These are phyloP conservation scores for Spilogale gracilis DNA, from an alignment of 2,113 vertebrate species.

Conservation along the genomic window DNA sequence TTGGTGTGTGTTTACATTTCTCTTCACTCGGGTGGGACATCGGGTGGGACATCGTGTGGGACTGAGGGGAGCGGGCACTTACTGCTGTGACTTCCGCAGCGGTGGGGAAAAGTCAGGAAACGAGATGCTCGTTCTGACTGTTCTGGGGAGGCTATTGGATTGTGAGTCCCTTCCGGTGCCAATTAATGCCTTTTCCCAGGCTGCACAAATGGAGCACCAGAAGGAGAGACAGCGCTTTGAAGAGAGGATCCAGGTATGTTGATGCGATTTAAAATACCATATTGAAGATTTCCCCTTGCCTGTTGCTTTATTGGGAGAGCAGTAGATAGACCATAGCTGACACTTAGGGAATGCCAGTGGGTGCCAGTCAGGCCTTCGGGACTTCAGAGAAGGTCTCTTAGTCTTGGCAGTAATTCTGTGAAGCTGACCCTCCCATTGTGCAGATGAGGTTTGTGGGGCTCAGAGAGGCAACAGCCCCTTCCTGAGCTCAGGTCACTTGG, in stretches of 20 bases:
- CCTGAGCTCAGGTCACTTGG: neutral
- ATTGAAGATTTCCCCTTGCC: neutral
- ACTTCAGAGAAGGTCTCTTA: neutral
- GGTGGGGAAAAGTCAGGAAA: neutral
- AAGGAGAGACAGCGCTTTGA: constrained; percentile 86
- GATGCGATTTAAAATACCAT: neutral
- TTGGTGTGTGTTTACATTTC: neutral
- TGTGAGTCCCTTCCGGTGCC: neutral
- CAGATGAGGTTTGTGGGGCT: neutral
- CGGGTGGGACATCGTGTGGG: neutral
- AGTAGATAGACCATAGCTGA: neutral
- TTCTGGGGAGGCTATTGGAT: neutral
- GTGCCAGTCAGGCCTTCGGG: neutral
- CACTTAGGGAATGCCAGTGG: neutral
- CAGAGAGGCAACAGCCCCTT: neutral
- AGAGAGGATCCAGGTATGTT: constrained; percentile 89
- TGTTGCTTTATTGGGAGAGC: constrained; percentile 28
- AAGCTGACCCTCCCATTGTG: neutral
- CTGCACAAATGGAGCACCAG: constrained; percentile 80
- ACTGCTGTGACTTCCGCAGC: neutral
- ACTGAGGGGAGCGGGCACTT: neutral
- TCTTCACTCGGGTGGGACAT: neutral
- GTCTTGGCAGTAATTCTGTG: neutral
- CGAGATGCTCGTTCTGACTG: neutral
- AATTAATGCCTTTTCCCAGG: constrained; percentile 74